phyloP scores from a whole-genome alignment of 2,888 invertebrate genomes.

The Brachypalpus laphriformis region DNA sequence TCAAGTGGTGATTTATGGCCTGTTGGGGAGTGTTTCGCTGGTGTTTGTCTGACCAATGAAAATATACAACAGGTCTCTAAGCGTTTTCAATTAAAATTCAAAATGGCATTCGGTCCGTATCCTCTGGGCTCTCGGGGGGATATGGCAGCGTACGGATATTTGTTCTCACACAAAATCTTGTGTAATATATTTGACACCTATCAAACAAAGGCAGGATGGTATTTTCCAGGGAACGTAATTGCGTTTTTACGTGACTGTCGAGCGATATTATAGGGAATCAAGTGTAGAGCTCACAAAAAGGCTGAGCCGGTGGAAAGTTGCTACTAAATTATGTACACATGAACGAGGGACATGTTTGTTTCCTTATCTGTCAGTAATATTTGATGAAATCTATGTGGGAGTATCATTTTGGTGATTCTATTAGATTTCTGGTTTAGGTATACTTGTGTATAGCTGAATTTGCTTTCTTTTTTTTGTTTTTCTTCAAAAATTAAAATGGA shows the following conservation, averaged over 20 bases:
- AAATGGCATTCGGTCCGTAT: conserved; percentile 52
- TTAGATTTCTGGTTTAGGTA: not conserved
- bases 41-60: conserved; percentile 65
- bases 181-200: conserved; percentile 66
- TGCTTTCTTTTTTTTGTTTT: not conserved
- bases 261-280: conserved; percentile 30
- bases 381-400: conserved; percentile 45
- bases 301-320: conserved; percentile 11
- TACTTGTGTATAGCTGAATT: not conserved
- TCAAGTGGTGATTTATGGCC: conserved; percentile 52
- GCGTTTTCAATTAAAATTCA: conserved; percentile 59
- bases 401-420: conserved; percentile 34
- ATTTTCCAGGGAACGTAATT: conserved; percentile 70
- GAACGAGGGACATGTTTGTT: conserved; percentile 50
- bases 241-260: conserved; percentile 79
- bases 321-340: conserved; percentile 50
- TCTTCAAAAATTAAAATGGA: not conserved
- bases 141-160: not conserved
- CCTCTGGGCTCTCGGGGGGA: conserved; percentile 1
- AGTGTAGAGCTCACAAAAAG: conserved; percentile 26
- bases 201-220: conserved; percentile 60
- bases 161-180: conserved; percentile 47
- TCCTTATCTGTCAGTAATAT: conserved; percentile 51
- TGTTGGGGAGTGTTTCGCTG: conserved; percentile 49
- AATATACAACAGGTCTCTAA: conserved; percentile 53